Evolutionary conservation across 1,140 invertebrate species (phyloP).

Genomic region (Drosophila arawakana): DNA sequence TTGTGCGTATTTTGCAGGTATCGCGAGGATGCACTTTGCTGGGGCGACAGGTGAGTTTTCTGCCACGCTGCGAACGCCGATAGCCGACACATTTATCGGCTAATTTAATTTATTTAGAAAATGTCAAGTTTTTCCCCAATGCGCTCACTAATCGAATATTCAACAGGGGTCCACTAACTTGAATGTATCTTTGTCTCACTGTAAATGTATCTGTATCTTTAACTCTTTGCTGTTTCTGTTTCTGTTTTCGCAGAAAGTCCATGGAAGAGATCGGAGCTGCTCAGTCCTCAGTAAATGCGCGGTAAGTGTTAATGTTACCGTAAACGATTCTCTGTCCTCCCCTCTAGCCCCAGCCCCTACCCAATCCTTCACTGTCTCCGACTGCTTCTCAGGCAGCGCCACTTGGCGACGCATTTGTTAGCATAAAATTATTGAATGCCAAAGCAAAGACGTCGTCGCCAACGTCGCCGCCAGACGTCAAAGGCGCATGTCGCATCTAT

Average conservation of each 20-base stretch:
- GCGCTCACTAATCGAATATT: conserved; percentile 73
- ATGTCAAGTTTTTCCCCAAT: conserved; percentile 68
- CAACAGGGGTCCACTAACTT: conserved; percentile 55
- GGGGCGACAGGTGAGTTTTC: conserved; percentile 89
- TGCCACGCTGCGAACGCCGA: conserved; percentile 47
- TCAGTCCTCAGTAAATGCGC: conserved; percentile 88
- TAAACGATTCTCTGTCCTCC: conserved; percentile 65
- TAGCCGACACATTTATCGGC: conserved; percentile 83
- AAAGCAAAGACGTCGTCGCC: conserved; percentile 63
- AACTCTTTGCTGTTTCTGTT: conserved; percentile 33
- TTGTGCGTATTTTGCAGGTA: conserved; percentile 86
- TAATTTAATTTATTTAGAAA: conserved; percentile 84
- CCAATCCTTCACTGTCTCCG: not conserved
- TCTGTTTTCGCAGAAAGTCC: conserved; percentile 88
- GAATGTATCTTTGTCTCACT: conserved; percentile 45
- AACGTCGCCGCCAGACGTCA: conserved; percentile 53
- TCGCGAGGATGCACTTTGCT: conserved; percentile 90
- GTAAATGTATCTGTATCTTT: conserved; percentile 22
- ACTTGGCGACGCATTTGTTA: conserved; percentile 81
- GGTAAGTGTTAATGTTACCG: conserved; percentile 86
- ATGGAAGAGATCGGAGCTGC: conserved; percentile 88
- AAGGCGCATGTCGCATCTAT: conserved; percentile 55
- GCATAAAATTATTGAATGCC: conserved; percentile 84
- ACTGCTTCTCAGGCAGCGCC: conserved; percentile 56
- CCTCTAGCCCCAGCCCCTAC: not conserved